Conservation (phyloP, 2,113 vertebrate species). For the Elgaria multicarinata region DNA sequence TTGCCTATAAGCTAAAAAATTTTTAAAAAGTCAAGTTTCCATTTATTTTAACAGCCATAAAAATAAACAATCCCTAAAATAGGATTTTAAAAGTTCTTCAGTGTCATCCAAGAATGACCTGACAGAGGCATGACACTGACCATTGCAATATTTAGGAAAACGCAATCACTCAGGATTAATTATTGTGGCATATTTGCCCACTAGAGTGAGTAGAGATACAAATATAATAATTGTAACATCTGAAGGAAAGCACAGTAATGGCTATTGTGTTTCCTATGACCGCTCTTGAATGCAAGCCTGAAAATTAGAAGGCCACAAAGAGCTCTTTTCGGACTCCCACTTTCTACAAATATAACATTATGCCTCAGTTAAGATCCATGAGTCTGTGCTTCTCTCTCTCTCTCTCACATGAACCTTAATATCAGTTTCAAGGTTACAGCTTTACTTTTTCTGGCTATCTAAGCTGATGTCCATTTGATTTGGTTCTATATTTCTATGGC, state of each 20-base stretch:
- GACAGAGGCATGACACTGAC: conserved; percentile 30
- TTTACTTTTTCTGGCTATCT: neutral
- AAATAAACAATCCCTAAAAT: neutral
- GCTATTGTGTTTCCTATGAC: neutral
- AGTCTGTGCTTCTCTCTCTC: neutral
- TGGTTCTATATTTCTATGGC: conserved; percentile 28
- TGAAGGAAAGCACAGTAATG: conserved; percentile 1
- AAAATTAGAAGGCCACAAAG: neutral
- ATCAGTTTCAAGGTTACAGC: conserved; percentile 5
- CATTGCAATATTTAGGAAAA: neutral
- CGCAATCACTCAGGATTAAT: conserved; percentile 47
- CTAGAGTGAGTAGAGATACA: conserved; percentile 30
- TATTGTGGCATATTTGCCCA: conserved; percentile 10
- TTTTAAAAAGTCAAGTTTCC: conserved; percentile 20
- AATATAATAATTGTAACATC: conserved; percentile 44
- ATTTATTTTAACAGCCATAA: neutral
- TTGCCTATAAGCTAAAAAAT: conserved; percentile 37
- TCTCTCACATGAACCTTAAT: neutral
- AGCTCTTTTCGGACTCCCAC: neutral
- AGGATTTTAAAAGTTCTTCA: neutral
- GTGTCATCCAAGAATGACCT: conserved; percentile 2
- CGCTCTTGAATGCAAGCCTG: neutral
- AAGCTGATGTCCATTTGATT: neutral
- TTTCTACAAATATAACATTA: conserved; percentile 3
- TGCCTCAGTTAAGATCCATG: neutral